Base-by-base conservation (phyloP, 2,888 invertebrate genomes). In the Leptopilina syphax region DNA sequence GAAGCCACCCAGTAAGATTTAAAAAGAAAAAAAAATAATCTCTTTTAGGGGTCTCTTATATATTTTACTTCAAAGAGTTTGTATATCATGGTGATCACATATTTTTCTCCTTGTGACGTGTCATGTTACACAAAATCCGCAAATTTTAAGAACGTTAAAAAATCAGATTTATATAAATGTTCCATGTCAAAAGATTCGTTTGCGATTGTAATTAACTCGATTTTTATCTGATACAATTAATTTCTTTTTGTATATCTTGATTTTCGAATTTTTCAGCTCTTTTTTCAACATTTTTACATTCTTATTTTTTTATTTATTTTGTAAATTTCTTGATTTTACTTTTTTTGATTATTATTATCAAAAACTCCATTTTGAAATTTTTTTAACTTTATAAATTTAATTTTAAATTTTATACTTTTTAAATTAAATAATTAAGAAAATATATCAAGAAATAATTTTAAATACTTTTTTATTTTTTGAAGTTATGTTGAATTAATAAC, bases 141-240 rank as follows among this genome's bases (percentile, higher is more conserved):
- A 27, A 24, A 24, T 50, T 70, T 70, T 54, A 70, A 54, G 50
- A 70, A 27, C 70, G 13, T 9, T 34, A 34, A 13, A 70, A 54
- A 54, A 54, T 70, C 13, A 70, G 27, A 54, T 70, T 70, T n/a
- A 70, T 67, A 18, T 70, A 50, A 34, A 34, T 54, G 27, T 54
- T 70, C 27, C 54, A 12, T 27, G 54, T 27, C 63, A 63, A 63
- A 63, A 54, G 47, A 13, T 12, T 50, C 54, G 18, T 12, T 54
- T 34, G 10, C 13, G 13, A 70, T 27, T 54, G 9, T 70, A 70
- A 54, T 34, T 54, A 34, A 7, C 54, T 13, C 44, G 70, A 13
- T 70, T 3, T 27, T 13, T 54, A 50, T 70, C 50, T 18, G 18
- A 8, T 54, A n/a, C 54, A 70, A 44, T 50, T 70, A 50, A 50